Conservation (phyloP, 2,888 invertebrate genomes). For the Ypsolopha scabrella region DNA sequence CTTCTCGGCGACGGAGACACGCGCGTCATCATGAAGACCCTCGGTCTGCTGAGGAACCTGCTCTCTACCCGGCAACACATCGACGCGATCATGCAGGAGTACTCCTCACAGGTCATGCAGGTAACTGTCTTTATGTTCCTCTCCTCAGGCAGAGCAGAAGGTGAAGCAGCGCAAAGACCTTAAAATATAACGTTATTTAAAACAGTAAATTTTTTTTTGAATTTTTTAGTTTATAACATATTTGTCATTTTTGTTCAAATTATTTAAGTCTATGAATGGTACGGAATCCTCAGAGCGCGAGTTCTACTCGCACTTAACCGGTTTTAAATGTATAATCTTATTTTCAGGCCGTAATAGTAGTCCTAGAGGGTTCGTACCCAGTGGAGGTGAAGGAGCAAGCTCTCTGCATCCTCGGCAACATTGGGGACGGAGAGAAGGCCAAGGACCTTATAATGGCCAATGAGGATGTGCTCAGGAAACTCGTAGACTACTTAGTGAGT, state of each 20-base stretch:
- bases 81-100: conserved; percentile 87
- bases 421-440: conserved; percentile 90
- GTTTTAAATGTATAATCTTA: neutral
- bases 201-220: too few species aligned
- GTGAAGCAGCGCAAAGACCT: too few species aligned
- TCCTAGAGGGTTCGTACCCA: conserved; percentile 85
- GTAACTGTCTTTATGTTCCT: conserved; percentile 35
- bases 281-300: too few species aligned
- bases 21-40: conserved; percentile 90
- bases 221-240: too few species aligned
- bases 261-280: too few species aligned
- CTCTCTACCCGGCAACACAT: conserved; percentile 90
- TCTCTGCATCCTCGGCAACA: conserved; percentile 91
- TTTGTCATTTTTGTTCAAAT: too few species aligned
- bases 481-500: conserved; percentile 88
- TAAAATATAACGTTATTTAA: too few species aligned
- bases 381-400: conserved; percentile 95
- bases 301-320: too few species aligned
- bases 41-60: conserved; percentile 88
- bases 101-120: conserved; percentile 83
- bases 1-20: conserved; percentile 91
- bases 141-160: too few species aligned
- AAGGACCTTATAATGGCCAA: conserved; percentile 94
- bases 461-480: conserved; percentile 89
- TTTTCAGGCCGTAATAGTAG: conserved; percentile 84